Base-by-base conservation (phyloP, 2,113 vertebrate genomes). In the Lontra canadensis region DNA sequence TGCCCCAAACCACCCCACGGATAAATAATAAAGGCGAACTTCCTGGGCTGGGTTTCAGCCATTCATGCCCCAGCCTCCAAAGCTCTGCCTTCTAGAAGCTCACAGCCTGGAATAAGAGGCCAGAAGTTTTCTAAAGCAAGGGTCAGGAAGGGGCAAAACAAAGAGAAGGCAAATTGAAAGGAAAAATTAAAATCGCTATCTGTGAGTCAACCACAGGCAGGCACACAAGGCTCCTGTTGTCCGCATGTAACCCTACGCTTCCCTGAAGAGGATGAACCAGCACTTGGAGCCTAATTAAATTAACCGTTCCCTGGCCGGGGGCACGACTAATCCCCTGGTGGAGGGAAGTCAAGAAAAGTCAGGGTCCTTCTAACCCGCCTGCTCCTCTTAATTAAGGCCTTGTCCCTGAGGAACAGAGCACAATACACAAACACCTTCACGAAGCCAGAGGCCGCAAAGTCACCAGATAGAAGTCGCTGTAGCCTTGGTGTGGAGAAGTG, bases 151-250 rank as follows among this genome's bases (percentile, higher is more conserved):
- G 88, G 23, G 76, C n/a, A 98, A 95, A 42, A 97, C 55, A 97
- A 96, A 98, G 87, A 76, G 76, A 98, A 82, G 96, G 93, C 95
- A 97, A 98, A 87, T 36, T 94, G 97, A 97, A 97, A 96, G 96
- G 78, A 97, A 88, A 97, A 98, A 97, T 1, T 39, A 98, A 96
- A 97, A 90, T 85, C 34, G 93, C 74, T 52, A 1, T 29, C 20
- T 57, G 34, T 63, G 78, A 73, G 97, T n/a, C 94, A 25, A 0
- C 87, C n/a, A 0, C 55, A 84, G 97, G 61, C 78, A 49, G n/a
- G 23, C 57, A 34, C 98, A 98, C 98, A 98, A 98, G 95, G 96
- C 92, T 96, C 49, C 98, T 89, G 95, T 98, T 98, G 98, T 98
- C 95, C 91, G 47, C 0, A 0, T 65, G 98, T 96, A 98, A 98